Percentiles rank a stretch among this genome's conserved stretches.
Conservation (phyloP, 2,113 vertebrate genomes). For the Grammomys surdaster region DNA sequence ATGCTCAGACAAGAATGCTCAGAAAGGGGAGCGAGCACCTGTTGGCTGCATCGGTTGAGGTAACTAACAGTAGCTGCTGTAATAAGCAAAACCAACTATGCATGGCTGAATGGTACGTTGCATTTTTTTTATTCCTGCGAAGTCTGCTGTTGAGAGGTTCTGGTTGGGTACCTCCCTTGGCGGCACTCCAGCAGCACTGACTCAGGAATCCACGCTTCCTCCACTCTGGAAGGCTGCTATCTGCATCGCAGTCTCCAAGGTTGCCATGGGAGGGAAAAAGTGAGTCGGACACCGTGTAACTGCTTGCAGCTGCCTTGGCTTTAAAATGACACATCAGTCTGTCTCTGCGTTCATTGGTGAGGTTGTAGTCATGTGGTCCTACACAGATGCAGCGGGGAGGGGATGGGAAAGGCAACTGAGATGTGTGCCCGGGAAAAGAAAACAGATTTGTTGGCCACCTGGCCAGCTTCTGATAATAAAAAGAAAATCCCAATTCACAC, state of each 20-base stretch:
- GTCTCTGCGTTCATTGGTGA: not conserved
- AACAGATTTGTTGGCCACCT: conserved; percentile 47
- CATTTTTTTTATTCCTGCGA: not conserved
- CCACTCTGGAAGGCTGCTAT: not conserved
- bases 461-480: conserved; percentile 11
- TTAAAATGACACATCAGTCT: conserved; percentile 24
- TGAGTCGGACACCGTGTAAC: conserved; percentile 2
- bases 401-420: conserved; percentile 29
- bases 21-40: not conserved
- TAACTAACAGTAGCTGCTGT: conserved; percentile 15
- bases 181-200: conserved; percentile 30
- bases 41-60: not conserved
- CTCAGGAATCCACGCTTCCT: conserved; percentile 11
- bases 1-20: not conserved
- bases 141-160: conserved; percentile 36
- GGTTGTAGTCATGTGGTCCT: not conserved
- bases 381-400: conserved; percentile 34
- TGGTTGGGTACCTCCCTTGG: conserved; percentile 35
- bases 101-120: not conserved
- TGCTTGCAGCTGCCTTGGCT: conserved; percentile 60
- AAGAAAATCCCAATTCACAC: not conserved
- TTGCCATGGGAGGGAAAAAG: not conserved
- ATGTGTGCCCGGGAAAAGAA: conserved; percentile 34
- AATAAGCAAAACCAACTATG: conserved; percentile 33
- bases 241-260: not conserved